These are phyloP conservation scores for Dicrurus megarhynchus DNA, from an alignment of 2,113 vertebrate species.

Conservation along the genomic window DNA sequence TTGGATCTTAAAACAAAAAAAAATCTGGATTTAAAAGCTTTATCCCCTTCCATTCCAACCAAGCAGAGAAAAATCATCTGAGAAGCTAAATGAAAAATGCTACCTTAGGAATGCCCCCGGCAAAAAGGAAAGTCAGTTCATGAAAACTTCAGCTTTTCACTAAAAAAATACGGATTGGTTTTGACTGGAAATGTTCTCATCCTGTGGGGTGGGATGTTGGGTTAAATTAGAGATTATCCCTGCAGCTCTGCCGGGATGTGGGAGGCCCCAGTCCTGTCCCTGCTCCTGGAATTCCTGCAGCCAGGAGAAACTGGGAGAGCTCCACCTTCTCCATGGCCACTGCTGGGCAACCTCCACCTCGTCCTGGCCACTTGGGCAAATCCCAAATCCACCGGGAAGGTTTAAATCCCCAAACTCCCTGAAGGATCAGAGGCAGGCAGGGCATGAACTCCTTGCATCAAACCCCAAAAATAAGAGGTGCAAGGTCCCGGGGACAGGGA, in stretches of 20 bases:
- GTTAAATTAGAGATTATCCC: not conserved
- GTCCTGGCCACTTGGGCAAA: not conserved
- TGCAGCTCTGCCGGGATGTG: not conserved
- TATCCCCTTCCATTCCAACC: not conserved
- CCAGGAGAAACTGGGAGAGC: not conserved
- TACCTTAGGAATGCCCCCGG: not conserved
- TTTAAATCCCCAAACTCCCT: not conserved
- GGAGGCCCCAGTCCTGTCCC: not conserved
- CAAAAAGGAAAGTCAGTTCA: not conserved
- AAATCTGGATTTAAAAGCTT: not conserved
- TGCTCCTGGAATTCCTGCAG: not conserved
- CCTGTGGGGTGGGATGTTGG: not conserved
- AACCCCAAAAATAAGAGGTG: not conserved
- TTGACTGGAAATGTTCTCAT: not conserved
- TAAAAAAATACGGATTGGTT: not conserved
- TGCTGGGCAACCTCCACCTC: not conserved
- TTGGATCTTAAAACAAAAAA: not conserved
- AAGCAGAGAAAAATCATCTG: not conserved
- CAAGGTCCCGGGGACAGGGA: not conserved
- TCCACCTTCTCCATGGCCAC: rapidly evolving
- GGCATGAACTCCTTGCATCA: not conserved
- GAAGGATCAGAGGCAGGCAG: not conserved
- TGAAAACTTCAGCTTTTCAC: not conserved
- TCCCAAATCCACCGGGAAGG: rapidly evolving
- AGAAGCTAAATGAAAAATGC: not conserved